A percentile compares a stretch with the other conserved stretches of the same genome.
These are phyloP conservation scores for Calycopis cecrops DNA, from an alignment of 1,140 invertebrate genomes.

Conservation along the genomic window DNA sequence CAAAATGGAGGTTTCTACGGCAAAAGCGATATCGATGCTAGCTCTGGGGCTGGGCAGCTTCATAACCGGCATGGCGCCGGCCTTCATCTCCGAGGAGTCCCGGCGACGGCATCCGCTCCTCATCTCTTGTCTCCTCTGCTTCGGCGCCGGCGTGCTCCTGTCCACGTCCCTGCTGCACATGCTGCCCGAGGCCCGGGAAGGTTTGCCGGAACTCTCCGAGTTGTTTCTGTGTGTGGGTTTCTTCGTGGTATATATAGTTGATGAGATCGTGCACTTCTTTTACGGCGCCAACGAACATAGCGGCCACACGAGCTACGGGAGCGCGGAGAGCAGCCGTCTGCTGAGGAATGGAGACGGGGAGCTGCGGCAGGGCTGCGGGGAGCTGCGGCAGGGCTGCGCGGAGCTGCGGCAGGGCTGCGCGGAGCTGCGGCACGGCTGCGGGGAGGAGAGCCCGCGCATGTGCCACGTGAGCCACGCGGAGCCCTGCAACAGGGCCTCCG, in stretches of 20 bases:
- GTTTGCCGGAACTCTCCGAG: slow-evolving; percentile 78
- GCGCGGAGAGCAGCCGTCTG: slow-evolving; percentile 43
- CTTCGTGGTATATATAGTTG: slow-evolving; percentile 86
- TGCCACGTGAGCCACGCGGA: slow-evolving; percentile 79
- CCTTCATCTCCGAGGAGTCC: slow-evolving; percentile 75
- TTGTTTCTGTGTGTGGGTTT: slow-evolving; percentile 85
- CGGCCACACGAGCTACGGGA: slow-evolving; percentile 39
- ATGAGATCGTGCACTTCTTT: slow-evolving; percentile 83
- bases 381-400: slow-evolving; percentile 48
- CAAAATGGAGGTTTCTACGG: slow-evolving; percentile 68
- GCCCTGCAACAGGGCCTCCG: slow-evolving; percentile 76
- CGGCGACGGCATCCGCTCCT: slow-evolving; percentile 75
- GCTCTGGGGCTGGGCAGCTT: slow-evolving; percentile 81
- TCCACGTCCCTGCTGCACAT: slow-evolving; percentile 89
- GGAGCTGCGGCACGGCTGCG: slow-evolving; percentile 50
- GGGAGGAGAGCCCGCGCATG: slow-evolving; percentile 72
- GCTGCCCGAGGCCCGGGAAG: slow-evolving; percentile 84
- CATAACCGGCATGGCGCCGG: slow-evolving; percentile 80
- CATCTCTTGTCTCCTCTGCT: slow-evolving; percentile 83
- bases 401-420: slow-evolving; percentile 42
- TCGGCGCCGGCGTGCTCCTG: slow-evolving; percentile 89
- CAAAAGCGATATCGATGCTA: slow-evolving; percentile 83
- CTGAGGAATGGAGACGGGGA: slow-evolving; percentile 40
- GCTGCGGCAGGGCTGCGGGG: slow-evolving; percentile 51
- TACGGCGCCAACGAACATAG: slow-evolving; percentile 55